Evolutionary conservation across 2,113 vertebrate genomes (phyloP), one percentile per base, ranked within the genome.

Genomic region (Microcebus tavaratra): DNA sequence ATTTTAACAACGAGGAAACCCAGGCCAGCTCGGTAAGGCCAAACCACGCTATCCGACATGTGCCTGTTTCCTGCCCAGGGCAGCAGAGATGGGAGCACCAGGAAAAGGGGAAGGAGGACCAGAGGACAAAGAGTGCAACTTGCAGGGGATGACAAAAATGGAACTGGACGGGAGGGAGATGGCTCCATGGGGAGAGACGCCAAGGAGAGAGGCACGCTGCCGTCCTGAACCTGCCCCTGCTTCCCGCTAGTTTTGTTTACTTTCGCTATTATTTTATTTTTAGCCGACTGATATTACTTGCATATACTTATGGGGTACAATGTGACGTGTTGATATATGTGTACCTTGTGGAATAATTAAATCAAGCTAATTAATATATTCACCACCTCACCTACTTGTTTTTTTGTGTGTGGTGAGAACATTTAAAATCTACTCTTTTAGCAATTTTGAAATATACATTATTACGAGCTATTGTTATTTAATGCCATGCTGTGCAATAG

Each of bases 101-200:
- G 11, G 17, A 27, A 31, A 42, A 55, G 4, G 45, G 21, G 8
- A 6, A 20, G 23, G 23, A 48, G 29, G 61, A 15, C 1, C 5
- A 18, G 5, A 55, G 36, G 34, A 8, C 1, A 27, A 13, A 61
- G 21, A 39, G 8, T 1, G 0, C 27, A 4, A 4, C 9, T 6
- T 10, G 7, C 20, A 6, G 50, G 65, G 42, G 7, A 31, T 45
- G 29, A 6, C 6, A 55, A 68, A 68, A 53, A 53, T 53, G 36
- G 27, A 21, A 34, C 68, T 21, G 2, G 42, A 34, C 53, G n/a
- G 84, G 36, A 48, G 42, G 15, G 39, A 68, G 55, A 18, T 8
- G 59, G 8, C 31, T 70, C 21, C 34, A 23, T 0, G 39, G 45
- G 50, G n/a, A 67, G 70, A 25, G 68, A 39, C 5, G 6, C 14